Conservation (phyloP, 2,888 invertebrate genomes). For the Hydrotaea cyrtoneurina region DNA sequence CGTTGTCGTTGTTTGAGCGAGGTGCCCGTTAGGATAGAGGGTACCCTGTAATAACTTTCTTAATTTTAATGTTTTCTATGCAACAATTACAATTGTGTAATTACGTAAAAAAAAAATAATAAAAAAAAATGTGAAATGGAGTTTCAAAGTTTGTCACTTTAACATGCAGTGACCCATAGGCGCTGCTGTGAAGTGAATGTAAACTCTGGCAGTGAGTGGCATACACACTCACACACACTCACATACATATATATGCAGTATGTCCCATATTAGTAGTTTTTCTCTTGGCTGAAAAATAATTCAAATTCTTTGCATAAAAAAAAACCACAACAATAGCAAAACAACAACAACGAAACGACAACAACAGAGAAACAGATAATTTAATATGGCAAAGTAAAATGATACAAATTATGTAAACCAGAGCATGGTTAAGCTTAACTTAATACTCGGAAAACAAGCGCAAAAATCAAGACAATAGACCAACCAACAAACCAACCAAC, state of each 20-base stretch:
- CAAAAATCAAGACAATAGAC: conserved; percentile 5
- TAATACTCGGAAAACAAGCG: background rate
- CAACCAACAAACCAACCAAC: background rate
- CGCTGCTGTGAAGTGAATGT: background rate
- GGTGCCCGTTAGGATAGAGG: too few species aligned
- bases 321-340: background rate
- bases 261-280: conserved; percentile 1
- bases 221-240: background rate
- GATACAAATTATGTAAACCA: conserved; percentile 48
- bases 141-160: too few species aligned
- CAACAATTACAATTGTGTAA: too few species aligned
- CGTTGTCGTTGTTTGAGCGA: too few species aligned
- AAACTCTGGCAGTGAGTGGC: conserved; percentile 2
- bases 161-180: background rate
- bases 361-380: conserved; percentile 27
- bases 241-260: background rate
- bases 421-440: conserved; percentile 50
- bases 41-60: too few species aligned
- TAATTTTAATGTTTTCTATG: too few species aligned
- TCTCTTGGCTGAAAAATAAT: conserved; percentile 49
- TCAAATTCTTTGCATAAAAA: conserved; percentile 46
- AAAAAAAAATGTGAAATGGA: too few species aligned
- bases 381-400: conserved; percentile 21
- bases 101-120: too few species aligned
- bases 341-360: background rate